These are phyloP conservation scores for Cryptoblepharus egeriae DNA, from an alignment of 2,797 vertebrate genomes.

Conservation along the genomic window DNA sequence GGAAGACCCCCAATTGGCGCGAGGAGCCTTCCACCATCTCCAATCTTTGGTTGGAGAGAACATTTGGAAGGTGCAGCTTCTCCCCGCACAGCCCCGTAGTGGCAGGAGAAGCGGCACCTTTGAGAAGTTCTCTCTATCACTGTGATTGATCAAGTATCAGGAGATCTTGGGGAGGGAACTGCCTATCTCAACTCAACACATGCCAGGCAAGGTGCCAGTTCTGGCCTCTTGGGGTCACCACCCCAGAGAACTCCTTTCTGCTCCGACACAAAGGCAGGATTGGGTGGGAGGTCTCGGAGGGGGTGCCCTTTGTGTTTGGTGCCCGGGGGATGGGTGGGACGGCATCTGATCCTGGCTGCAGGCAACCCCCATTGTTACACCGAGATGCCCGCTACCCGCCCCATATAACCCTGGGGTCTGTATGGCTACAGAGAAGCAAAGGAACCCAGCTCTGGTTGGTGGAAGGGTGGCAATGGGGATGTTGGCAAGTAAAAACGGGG, in stretches of 20 bases:
- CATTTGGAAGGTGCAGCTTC: neutral
- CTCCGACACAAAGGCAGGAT: neutral
- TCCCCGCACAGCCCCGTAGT: neutral
- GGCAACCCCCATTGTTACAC: neutral
- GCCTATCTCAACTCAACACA: too few relatives aligned
- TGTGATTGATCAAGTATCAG: neutral
- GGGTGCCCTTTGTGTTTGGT: neutral
- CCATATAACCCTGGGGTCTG: neutral
- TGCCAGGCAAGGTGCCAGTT: neutral
- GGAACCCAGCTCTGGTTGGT: too few relatives aligned
- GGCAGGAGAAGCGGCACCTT: neutral
- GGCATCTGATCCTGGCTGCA: rapidly evolving
- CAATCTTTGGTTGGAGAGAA: neutral
- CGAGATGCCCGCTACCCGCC: neutral
- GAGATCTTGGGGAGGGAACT: too few relatives aligned
- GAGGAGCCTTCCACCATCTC: neutral
- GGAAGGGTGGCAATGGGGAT: too few relatives aligned
- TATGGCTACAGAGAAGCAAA: too few relatives aligned
- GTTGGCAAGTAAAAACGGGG: too few relatives aligned
- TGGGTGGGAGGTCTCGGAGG: neutral
- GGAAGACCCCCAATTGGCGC: too few relatives aligned
- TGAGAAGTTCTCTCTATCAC: neutral
- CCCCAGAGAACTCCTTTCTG: neutral
- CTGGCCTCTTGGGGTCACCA: neutral
- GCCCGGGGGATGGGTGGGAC: neutral